Evolutionary conservation across 2,113 vertebrate genomes (phyloP).

Genomic region (Nothoprocta perdicaria): DNA sequence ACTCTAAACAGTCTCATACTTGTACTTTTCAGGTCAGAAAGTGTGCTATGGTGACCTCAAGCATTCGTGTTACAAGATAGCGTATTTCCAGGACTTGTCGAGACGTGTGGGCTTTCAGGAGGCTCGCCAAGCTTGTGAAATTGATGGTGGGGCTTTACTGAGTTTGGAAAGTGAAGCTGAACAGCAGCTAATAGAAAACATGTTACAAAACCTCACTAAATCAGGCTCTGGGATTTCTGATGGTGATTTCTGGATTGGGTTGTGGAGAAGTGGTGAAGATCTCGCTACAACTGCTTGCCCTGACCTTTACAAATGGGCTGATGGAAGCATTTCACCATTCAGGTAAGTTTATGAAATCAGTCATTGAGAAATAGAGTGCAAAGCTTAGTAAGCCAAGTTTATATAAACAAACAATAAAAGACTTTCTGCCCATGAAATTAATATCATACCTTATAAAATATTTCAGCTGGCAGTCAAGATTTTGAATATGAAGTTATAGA

Average conservation of each 20-base stretch:
- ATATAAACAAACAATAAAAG: not conserved
- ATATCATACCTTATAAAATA: not conserved
- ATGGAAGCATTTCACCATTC: conserved; percentile 85
- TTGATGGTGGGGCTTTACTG: conserved; percentile 86
- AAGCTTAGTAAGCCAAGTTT: not conserved
- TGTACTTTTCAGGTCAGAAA: conserved; percentile 85
- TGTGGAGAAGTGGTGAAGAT: conserved; percentile 84
- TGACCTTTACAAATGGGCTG: conserved; percentile 91
- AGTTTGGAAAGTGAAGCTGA: conserved; percentile 86
- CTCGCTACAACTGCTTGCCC: conserved; percentile 83
- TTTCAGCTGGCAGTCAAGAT: accelerated
- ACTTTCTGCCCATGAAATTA: not conserved
- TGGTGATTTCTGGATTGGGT: conserved; percentile 97
- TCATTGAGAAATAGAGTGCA: not conserved
- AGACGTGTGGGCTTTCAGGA: conserved; percentile 91
- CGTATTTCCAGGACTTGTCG: conserved; percentile 92
- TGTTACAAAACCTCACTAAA: conserved; percentile 86
- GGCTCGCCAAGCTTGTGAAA: conserved; percentile 87
- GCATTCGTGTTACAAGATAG: conserved; percentile 91
- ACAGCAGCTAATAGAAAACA: conserved; percentile 87
- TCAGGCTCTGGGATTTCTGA: conserved; percentile 86
- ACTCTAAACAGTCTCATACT: not conserved
- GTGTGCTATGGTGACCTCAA: conserved; percentile 84
- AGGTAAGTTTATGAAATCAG: conserved; percentile 74
- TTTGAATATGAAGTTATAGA: not conserved